These are phyloP conservation scores for Amblyjoppa fuscipennis DNA, from an alignment of 2,888 invertebrate genomes.

Conservation along the genomic window DNA sequence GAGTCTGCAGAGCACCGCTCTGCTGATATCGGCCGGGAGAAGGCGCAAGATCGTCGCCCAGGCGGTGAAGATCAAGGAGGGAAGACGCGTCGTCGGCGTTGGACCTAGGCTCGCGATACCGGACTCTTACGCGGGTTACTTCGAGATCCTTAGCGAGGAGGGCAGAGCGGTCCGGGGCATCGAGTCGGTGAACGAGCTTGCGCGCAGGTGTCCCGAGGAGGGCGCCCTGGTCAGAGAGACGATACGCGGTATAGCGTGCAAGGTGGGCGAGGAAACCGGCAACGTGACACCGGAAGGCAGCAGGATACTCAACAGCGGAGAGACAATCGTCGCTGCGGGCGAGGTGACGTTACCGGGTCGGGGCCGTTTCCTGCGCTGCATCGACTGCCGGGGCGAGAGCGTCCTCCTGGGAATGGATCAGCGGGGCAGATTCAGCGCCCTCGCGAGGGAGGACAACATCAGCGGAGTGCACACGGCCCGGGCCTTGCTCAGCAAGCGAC, in stretches of 20 bases:
- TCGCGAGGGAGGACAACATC: conserved; percentile 97
- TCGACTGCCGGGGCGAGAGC: conserved; percentile 93
- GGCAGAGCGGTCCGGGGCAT: conserved; percentile 96
- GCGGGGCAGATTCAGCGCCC: conserved; percentile 95
- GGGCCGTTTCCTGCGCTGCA: conserved; percentile 94
- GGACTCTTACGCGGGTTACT: conserved; percentile 95
- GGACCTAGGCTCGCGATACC: conserved; percentile 95
- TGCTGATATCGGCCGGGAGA: conserved; percentile 94
- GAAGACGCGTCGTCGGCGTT: conserved; percentile 92
- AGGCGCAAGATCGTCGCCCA: conserved; percentile 95
- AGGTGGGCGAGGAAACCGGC: conserved; percentile 85
- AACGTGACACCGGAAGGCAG: conserved; percentile 89
- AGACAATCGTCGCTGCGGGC: conserved; percentile 92
- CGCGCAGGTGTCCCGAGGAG: conserved; percentile 90
- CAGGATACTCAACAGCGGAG: conserved; percentile 92
- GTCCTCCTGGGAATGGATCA: conserved; percentile 94
- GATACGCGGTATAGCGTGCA: conserved; percentile 88
- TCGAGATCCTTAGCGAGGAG: conserved; percentile 97
- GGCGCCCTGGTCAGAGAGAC: conserved; percentile 93
- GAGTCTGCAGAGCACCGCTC: conserved; percentile 93
- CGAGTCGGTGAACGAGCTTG: conserved; percentile 94
- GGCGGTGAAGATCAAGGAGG: conserved; percentile 96
- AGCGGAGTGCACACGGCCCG: conserved; percentile 97
- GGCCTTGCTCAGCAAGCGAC: conserved; percentile 94
- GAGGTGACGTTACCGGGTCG: conserved; percentile 89